phyloP scores from a whole-genome alignment of 2,888 invertebrate genomes.

The Coronaproctus castanopsis region DNA sequence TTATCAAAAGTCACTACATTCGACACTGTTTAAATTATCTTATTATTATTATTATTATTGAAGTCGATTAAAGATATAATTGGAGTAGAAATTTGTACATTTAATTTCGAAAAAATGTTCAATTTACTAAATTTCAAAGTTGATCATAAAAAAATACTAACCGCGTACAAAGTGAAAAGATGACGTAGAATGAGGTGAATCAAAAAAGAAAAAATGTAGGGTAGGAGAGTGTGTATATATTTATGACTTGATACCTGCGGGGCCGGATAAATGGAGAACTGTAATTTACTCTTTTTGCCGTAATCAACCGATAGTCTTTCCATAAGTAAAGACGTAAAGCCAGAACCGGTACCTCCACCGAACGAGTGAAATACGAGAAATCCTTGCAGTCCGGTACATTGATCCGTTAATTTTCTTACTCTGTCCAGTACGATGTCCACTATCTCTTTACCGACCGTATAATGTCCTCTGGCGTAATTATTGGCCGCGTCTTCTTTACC shows the following conservation, averaged over 20 bases:
- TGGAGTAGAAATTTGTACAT: no score
- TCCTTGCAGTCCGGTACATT: conserved; percentile 36
- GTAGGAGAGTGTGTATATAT: no score
- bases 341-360: conserved; percentile 39
- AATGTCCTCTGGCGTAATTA: conserved; percentile 46
- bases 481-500: conserved; percentile 49
- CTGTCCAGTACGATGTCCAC: conserved; percentile 35
- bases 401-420: conserved; percentile 34
- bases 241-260: conserved; percentile 33
- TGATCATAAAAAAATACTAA: no score
- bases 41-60: no score
- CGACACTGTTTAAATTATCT: no score
- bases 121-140: no score
- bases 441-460: conserved; percentile 40
- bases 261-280: conserved; percentile 45
- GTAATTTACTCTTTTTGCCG: conserved; percentile 42
- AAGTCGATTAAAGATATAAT: no score
- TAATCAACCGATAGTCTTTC: conserved; percentile 43
- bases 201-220: no score
- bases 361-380: conserved; percentile 44
- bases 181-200: no score
- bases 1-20: no score
- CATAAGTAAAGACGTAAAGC: conserved; percentile 44
- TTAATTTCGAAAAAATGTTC: no score
- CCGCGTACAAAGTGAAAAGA: no score